Conservation (phyloP, 2,113 vertebrate genomes). For the Toxostoma redivivum region DNA sequence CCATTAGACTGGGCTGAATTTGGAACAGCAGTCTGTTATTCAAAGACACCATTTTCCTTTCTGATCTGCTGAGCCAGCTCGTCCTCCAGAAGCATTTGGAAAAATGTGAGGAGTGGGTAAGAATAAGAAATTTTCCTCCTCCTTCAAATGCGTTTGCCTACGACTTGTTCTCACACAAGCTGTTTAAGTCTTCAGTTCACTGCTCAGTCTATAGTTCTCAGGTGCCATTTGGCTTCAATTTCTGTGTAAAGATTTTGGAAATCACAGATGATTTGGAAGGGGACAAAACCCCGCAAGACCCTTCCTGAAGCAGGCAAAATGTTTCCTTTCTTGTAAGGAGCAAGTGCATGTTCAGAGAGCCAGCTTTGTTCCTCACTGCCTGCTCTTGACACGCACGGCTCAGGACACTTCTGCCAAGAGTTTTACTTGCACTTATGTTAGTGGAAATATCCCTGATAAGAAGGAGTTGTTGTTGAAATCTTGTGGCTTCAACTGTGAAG, state of each 20-base stretch:
- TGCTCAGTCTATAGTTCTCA: background rate
- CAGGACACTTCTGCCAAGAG: background rate
- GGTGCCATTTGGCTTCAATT: background rate
- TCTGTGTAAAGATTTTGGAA: background rate
- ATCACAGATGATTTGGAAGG: background rate
- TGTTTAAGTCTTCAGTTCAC: background rate
- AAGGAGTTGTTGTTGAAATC: background rate
- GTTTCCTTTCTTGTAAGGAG: background rate
- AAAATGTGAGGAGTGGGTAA: background rate
- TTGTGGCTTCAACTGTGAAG: conserved; percentile 8
- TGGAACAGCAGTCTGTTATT: background rate
- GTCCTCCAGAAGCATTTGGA: background rate
- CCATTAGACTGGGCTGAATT: background rate
- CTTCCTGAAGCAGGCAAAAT: background rate
- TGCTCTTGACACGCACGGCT: background rate
- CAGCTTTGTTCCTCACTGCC: background rate
- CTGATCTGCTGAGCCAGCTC: background rate
- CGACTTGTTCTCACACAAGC: rapidly evolving
- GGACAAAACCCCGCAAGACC: background rate
- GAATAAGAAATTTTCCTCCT: background rate
- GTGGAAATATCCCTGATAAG: conserved; percentile 50
- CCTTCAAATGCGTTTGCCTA: background rate
- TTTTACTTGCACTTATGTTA: conserved; percentile 45
- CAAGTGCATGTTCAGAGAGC: background rate
- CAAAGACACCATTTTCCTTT: background rate